Evolutionary conservation across 2,113 vertebrate genomes (phyloP), one percentile per base, ranked within the genome.

Genomic region (Oreochromis aureus): DNA sequence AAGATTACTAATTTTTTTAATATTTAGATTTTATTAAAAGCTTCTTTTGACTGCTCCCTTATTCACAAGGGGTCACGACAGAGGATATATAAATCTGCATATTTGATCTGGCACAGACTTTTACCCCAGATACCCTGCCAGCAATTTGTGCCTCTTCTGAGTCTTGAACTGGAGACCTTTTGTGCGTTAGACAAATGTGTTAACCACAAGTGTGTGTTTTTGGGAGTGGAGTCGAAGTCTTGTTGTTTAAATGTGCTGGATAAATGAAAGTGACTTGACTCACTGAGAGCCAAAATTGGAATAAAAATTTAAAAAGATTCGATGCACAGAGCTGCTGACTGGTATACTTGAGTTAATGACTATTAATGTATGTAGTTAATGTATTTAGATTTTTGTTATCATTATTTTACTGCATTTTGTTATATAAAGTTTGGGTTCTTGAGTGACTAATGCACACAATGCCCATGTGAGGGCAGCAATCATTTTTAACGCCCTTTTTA

Each of bases 391-490:
- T 32, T 27, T 81, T 46, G 2, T 55, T 24, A 5, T 48, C 4
- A 22, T 34, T 71, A 71, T 36, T 69, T 48, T 7, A 36, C 3
- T 2, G 10, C 22, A 36, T 6, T 46, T 22, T 10, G 36, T n/a
- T 3, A 18, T 6, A 34, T 6, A 24, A 48, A 51, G 22, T 7
- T 22, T 10, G 0, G 4, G 10, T 48, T 30, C 10, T 19, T 24
- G 11, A 36, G 13, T 56, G 55, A 82, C 36, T 30, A 30, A 54
- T 36, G 34, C 39, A 24, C 32, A 63, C n/a, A 19, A 6, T 46
- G 71, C 86, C 86, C 81, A 80, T 22, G 19, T 30, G 89, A 90
- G 87, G 24, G 83, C 81, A 91, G 81, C 78, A 51, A 18, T 41
- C 3, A 5, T 51, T 44, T 54, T 54, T 5, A 51, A 69, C 6